Evolutionary conservation across 1,140 invertebrate genomes (phyloP).

Genomic region (Diprion similis): DNA sequence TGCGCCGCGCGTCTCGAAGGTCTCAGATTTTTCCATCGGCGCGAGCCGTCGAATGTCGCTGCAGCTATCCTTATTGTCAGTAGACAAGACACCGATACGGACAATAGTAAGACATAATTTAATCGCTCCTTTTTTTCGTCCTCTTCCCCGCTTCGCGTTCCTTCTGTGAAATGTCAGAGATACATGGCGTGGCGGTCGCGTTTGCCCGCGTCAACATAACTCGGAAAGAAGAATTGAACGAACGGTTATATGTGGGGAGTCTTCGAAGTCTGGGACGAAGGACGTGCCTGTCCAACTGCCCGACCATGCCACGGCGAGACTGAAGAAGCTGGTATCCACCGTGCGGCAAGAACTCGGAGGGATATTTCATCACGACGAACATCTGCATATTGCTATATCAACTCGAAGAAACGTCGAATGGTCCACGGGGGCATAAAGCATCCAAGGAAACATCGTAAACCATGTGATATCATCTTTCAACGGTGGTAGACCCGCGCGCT

Average conservation of each 20-base stretch:
- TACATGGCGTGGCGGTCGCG: background rate
- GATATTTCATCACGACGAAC: slow-evolving; percentile 43
- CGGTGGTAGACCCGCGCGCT: slow-evolving; percentile 41
- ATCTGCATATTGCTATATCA: slow-evolving; percentile 44
- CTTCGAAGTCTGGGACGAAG: background rate
- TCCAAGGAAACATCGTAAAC: slow-evolving; percentile 47
- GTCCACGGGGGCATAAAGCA: slow-evolving; percentile 43
- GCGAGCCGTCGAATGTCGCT: background rate
- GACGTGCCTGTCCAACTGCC: too few relatives aligned
- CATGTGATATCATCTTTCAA: slow-evolving; percentile 51
- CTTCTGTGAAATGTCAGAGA: background rate
- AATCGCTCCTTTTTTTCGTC: background rate
- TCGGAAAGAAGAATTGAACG: slow-evolving; percentile 5
- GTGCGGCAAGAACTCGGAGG: background rate
- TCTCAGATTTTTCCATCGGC: background rate
- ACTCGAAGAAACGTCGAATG: slow-evolving; percentile 26
- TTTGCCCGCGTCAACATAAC: slow-evolving; percentile 1
- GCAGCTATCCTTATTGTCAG: too few relatives aligned
- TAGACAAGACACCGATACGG: background rate
- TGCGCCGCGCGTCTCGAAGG: background rate
- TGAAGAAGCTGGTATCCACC: background rate
- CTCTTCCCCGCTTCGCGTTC: too few relatives aligned
- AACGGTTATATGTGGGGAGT: background rate
- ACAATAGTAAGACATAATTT: slow-evolving; percentile 1
- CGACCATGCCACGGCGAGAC: background rate